These are phyloP conservation scores for Anseranas semipalmata DNA, from an alignment of 2,113 vertebrate species.

Conservation along the genomic window DNA sequence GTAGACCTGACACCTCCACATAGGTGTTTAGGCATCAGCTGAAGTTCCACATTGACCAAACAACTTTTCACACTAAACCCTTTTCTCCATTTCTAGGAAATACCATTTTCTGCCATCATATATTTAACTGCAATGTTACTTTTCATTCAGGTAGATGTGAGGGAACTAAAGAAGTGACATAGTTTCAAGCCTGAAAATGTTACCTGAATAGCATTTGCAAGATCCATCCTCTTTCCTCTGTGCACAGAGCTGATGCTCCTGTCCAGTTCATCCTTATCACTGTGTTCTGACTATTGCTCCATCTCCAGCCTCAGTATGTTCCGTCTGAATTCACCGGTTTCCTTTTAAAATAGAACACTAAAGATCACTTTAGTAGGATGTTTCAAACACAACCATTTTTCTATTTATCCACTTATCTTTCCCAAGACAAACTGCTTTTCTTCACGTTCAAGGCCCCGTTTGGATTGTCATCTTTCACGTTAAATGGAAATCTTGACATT, in stretches of 20 bases:
- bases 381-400: neutral
- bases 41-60: neutral
- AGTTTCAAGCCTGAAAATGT: neutral
- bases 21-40: neutral
- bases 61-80: neutral
- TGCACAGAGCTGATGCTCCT: neutral
- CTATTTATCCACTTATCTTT: neutral
- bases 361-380: neutral
- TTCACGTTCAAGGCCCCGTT: neutral
- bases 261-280: neutral
- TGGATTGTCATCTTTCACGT: neutral
- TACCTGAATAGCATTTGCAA: neutral
- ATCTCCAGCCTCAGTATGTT: neutral
- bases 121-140: neutral
- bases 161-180: neutral
- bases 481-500: neutral
- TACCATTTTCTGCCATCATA: neutral
- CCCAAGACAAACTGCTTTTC: neutral
- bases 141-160: neutral
- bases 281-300: neutral
- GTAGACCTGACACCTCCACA: neutral
- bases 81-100: neutral
- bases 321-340: neutral
- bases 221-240: neutral
- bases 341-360: conserved; percentile 42